Evolutionary conservation across 2,888 invertebrate species (phyloP), one percentile per base, ranked within the genome.

Genomic region (Stratiomys singularior): DNA sequence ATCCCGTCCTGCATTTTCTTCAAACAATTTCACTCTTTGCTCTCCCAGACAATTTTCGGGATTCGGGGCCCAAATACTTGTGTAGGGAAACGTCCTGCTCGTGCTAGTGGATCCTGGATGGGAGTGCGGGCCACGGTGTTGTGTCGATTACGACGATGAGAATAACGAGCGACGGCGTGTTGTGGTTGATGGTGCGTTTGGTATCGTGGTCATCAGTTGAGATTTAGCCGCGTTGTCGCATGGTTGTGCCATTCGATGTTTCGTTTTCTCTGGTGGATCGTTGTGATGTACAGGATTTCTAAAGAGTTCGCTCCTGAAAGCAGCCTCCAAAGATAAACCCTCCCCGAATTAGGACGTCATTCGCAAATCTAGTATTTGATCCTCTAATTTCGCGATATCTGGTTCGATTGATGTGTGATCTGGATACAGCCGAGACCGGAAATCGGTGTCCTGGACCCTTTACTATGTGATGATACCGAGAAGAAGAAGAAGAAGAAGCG

Each of bases 141-240:
- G 58, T 18, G 58, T 18, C 58, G 58, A 11, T 9, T n/a, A 60
- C 21, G 13, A 23, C 4, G 58, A 21, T 66, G 66, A 18, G 52
- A 18, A 52, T 52, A 52, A 52, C 52, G 52, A 52, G 52, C 52
- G 52, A 52, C 52, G 52, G 52, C 52, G 52, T 52, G 52, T 52
- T 69, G 47, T 69, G 47, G 69, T 69, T 18, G 69, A 23, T 69
- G 27, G 69, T 69, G 27, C 47, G 23, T 47, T 69, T 27, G 30
- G 47, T 21, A 69, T 69, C 27, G 47, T 46, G 47, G 69, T 69
- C 69, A 69, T 69, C 69, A 69, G 69, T 69, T 69, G 69, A 69
- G 69, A 69, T 69, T 69, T 69, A 69, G 69, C 69, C 69, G 69
- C 69, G 69, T 18, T 69, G 30, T 25, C 69, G 69, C 18, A 47